These are phyloP conservation scores for Trissonchulus latispiculum DNA, from an alignment of 2,888 invertebrate genomes.

Conservation along the genomic window DNA sequence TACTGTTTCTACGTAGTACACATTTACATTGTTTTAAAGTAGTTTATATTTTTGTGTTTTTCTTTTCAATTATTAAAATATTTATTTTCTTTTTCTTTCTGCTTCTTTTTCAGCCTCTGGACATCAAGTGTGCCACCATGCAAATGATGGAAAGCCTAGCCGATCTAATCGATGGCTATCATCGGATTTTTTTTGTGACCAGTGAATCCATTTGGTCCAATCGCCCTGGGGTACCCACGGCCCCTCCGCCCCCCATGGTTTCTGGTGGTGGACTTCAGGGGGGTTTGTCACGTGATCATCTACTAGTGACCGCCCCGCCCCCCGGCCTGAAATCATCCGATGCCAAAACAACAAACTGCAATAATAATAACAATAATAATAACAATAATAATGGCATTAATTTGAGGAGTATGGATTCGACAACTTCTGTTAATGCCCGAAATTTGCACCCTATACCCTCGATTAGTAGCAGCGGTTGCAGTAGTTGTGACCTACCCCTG, in stretches of 20 bases:
- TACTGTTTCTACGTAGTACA: no score
- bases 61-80: no score
- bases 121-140: not conserved
- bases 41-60: no score
- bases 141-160: slow-evolving; percentile 63
- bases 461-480: no score
- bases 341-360: not conserved
- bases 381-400: not conserved
- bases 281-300: not conserved
- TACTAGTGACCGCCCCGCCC: not conserved
- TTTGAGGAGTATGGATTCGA: not conserved
- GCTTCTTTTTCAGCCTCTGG: not conserved
- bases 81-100: no score
- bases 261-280: not conserved
- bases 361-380: not conserved
- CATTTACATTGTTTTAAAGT: no score
- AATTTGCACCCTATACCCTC: no score
- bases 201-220: not conserved
- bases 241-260: not conserved
- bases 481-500: no score
- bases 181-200: slow-evolving; percentile 46
- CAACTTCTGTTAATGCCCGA: no score
- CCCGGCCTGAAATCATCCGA: not conserved
- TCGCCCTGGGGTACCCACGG: no score
- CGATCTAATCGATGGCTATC: slow-evolving; percentile 92